Evolutionary conservation across 2,113 vertebrate genomes (phyloP), one percentile per base, ranked within the genome.

Genomic region (Theristicus caerulescens): DNA sequence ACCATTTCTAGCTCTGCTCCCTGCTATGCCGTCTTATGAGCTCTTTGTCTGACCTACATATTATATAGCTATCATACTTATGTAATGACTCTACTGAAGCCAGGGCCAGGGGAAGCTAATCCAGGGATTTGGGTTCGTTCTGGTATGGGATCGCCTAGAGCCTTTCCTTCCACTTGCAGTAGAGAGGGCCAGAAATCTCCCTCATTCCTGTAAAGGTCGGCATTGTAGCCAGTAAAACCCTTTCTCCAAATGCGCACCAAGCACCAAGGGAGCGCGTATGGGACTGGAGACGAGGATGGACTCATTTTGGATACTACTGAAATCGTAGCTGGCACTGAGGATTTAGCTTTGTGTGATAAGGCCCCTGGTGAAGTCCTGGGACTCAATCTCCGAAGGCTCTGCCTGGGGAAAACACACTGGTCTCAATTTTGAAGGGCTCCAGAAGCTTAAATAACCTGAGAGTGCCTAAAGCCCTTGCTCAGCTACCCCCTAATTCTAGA

Each of bases 11-110:
- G 54, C 40, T 76, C 49, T 91, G 58, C 82, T 93, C 83, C 89
- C 93, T 94, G 77, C 81, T 95, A 80, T 91, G 73, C 81, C 1
- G 7, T 82, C 70, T 95, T 82, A 94, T 55, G 70, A 80, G 66
- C 27, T 93, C 47, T 70, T 80, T 90, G 79, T 91, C 70, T 94
- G 49, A 83, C 59, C 70, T 66, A 38, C 62, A 31, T 89, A 52
- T 77, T 90, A 66, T 77, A 64, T 12, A 80, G 54, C 42, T 82
- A 73, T 77, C 62, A 34, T 91, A 74, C 47, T 77, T 85, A 78
- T 1, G 21, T 59, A 82, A 85, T 85, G 70, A 36, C n/a, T 81
- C 25, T 51, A 59, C 55, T 78, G 64, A 92, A 95, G 38, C 34
- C 74, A 77, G 38, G 61, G 70, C 52, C 78, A 89, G 46, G 72